Evolutionary conservation across 2,888 invertebrate genomes (phyloP).

Genomic region (Calliphora vomitoria): DNA sequence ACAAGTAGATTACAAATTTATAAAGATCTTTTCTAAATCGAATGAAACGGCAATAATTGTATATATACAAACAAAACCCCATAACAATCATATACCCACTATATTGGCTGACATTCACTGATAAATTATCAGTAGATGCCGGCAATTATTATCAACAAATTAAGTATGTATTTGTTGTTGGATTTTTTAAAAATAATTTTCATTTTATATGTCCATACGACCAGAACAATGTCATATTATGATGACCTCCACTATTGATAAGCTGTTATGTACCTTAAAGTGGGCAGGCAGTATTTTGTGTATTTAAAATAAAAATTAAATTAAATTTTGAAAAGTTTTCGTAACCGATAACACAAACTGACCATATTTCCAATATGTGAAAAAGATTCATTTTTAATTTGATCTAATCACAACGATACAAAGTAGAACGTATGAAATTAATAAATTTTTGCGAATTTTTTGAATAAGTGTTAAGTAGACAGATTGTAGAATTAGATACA

Average conservation of each 20-base stretch:
- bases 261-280: background rate
- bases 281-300: background rate
- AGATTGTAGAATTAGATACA: background rate
- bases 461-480: background rate
- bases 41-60: background rate
- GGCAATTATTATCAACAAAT: slow-evolving; percentile 37
- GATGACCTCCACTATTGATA: slow-evolving; percentile 49
- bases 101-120: background rate
- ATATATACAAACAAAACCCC: background rate
- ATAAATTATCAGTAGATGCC: slow-evolving; percentile 53
- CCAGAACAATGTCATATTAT: slow-evolving; percentile 19
- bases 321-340: slow-evolving; percentile 2
- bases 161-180: background rate
- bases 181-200: slow-evolving; percentile 8
- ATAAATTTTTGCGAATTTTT: background rate
- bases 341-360: slow-evolving; percentile 13
- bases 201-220: slow-evolving; percentile 15
- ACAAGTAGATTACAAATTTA: background rate
- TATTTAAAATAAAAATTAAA: slow-evolving; percentile 1
- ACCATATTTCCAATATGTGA: background rate
- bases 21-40: slow-evolving; percentile 13
- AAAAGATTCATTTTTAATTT: background rate
- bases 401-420: background rate
- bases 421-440: background rate
- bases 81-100: background rate